phyloP scores from a whole-genome alignment of 1,140 invertebrate genomes.

The Harpegnathos saltator region DNA sequence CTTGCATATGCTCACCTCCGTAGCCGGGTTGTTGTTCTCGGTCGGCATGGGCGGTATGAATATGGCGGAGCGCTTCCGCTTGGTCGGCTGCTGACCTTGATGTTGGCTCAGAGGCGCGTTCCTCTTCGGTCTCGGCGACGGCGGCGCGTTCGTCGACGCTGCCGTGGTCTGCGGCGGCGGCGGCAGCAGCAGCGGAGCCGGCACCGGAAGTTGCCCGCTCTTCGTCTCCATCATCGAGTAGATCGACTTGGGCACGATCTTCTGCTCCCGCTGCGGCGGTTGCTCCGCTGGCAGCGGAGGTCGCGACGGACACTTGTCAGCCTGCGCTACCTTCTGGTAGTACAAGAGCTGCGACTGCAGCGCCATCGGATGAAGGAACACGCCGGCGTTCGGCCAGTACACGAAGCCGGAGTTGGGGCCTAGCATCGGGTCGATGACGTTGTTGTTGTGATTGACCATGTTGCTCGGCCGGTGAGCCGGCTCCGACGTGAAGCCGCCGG shows the following conservation, averaged over 20 bases:
- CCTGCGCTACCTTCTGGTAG: constrained; percentile 90
- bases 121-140: constrained; percentile 80
- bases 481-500: constrained; percentile 76
- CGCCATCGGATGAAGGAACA: constrained; percentile 91
- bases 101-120: constrained; percentile 71
- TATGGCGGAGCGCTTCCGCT: constrained; percentile 92
- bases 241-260: constrained; percentile 80
- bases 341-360: constrained; percentile 90
- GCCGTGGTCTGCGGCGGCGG: constrained; percentile 66
- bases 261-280: constrained; percentile 77
- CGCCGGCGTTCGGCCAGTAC: constrained; percentile 90
- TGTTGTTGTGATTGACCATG: constrained; percentile 68
- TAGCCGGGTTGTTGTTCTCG: constrained; percentile 90
- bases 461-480: constrained; percentile 60
- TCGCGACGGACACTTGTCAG: constrained; percentile 75
- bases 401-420: constrained; percentile 84
- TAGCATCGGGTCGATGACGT: constrained; percentile 68
- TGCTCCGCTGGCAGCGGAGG: constrained; percentile 60
- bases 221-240: constrained; percentile 81
- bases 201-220: constrained; percentile 71
- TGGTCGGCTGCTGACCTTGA: constrained; percentile 85
- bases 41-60: constrained; percentile 92
- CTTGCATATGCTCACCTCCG: constrained; percentile 95
- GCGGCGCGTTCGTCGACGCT: constrained; percentile 67
- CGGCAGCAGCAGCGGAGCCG: constrained; percentile 67